Percentiles rank a stretch among this genome's conserved stretches.
Evolutionary conservation across 1,140 invertebrate species (phyloP).

Genomic region (Mercenaria mercenaria): DNA sequence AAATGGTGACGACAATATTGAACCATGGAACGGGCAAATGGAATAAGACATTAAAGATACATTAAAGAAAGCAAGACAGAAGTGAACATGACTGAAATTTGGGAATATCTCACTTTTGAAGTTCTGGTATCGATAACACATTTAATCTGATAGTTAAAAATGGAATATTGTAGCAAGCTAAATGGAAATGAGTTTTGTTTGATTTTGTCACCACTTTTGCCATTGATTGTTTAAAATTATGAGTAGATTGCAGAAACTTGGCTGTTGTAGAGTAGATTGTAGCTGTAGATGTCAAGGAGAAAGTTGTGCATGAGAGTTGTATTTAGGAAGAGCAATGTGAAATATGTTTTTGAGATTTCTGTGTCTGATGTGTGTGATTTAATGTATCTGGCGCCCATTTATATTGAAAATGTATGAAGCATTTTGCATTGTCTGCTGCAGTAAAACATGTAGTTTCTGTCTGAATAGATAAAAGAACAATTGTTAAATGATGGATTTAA

Average conservation of each 20-base stretch:
- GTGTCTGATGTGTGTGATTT: no score
- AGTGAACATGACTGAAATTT: not conserved
- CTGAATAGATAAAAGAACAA: no score
- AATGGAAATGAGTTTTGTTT: no score
- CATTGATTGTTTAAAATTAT: not conserved
- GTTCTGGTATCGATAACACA: not conserved
- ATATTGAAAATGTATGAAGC: no score
- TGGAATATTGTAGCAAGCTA: no score
- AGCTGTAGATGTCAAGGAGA: not conserved
- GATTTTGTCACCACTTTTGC: conserved; percentile 21
- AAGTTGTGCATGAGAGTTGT: no score
- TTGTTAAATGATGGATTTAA: no score
- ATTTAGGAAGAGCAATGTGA: no score
- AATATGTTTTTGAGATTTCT: no score
- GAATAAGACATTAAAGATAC: not conserved
- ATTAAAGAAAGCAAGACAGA: conserved; percentile 3
- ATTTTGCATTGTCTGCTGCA: no score
- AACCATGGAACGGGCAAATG: not conserved
- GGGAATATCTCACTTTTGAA: not conserved
- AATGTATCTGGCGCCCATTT: no score
- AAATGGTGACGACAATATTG: conserved; percentile 24
- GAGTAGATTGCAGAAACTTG: conserved; percentile 53
- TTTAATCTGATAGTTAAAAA: not conserved
- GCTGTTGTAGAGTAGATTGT: conserved; percentile 18
- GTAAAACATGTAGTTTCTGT: no score